Evolutionary conservation across 1,140 invertebrate species (phyloP), one percentile per base, ranked within the genome.

Genomic region (Scaptomyza pallida): DNA sequence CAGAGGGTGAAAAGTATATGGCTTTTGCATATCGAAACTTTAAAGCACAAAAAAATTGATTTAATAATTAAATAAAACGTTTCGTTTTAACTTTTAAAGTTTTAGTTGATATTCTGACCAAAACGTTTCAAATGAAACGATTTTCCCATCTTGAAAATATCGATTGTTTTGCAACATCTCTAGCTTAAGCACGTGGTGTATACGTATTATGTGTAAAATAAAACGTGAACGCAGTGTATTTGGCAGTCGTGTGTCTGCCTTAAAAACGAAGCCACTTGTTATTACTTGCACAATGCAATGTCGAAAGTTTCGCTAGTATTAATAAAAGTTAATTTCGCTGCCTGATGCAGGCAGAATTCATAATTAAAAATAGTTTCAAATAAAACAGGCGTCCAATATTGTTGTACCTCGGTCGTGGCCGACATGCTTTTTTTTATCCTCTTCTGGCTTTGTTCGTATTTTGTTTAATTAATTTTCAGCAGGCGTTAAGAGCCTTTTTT

Each of bases 341-440:
- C 54, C 48, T 26, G 62, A 50, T 73, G 57, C 44, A 48, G 55
- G 47, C 50, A 60, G 78, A 85, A 85, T 64, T 85, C 79, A 85
- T 83, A 85, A 83, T 83, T 79, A 83, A 85, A 78, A 83, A 83
- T 85, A 80, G 80, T 83, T 83, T 62, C 51, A 69, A 85, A 69
- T 76, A 60, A 57, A 68, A 61, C 61, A 40, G 62, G 41, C 52
- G 19, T 21, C 19, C 65, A 45, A 55, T 51, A 43, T 13, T 40
- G 33, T 48, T 56, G 30, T 30, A 50, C 8, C 13, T 9, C 35
- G 41, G 21, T 16, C 10, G 33, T 16, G 19, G 15, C 2, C 21
- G 43, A 44, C 65, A 54, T 47, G 2, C 12, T 35, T 12, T 8
- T 35, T n/a, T n/a, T 44, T 45, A 2, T 15, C n/a, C n/a, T n/a